Evolutionary conservation across 1,140 invertebrate species (phyloP).

Genomic region (Bombus superbus): DNA sequence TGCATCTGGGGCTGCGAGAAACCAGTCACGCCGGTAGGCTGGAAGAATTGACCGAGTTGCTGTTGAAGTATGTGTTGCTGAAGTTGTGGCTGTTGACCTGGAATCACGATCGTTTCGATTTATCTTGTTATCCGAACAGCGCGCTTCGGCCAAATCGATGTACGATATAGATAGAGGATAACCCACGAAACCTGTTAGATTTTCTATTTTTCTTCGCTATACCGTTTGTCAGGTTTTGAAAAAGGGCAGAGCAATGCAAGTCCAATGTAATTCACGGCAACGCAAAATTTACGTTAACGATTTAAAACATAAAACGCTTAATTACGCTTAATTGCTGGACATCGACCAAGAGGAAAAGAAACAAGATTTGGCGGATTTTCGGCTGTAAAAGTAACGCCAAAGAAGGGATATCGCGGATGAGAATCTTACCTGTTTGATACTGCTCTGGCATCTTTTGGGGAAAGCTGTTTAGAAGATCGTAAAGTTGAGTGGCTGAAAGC

Average conservation of each 20-base stretch:
- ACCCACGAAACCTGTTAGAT: rapidly evolving
- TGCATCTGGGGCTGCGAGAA: conserved; percentile 82
- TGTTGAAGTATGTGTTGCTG: conserved; percentile 82
- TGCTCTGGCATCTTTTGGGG: conserved; percentile 81
- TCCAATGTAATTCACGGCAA: not conserved
- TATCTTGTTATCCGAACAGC: not conserved
- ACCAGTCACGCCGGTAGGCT: conserved; percentile 64
- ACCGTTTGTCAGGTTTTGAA: too few relatives aligned
- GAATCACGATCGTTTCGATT: conserved; percentile 14
- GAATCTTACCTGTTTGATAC: conserved; percentile 68
- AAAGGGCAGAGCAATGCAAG: too few relatives aligned
- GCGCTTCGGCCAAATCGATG: not conserved
- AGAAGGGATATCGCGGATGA: too few relatives aligned
- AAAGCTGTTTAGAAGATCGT: conserved; percentile 82
- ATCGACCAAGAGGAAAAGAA: too few relatives aligned
- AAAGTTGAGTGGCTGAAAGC: conserved; percentile 83
- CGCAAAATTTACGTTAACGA: too few relatives aligned
- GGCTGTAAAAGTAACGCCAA: not conserved
- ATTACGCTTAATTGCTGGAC: too few relatives aligned
- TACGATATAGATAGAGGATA: conserved; percentile 11
- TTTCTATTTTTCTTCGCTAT: too few relatives aligned
- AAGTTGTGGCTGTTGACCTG: conserved; percentile 78
- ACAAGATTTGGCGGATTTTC: not conserved
- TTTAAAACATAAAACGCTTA: too few relatives aligned
- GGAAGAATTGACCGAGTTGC: conserved; percentile 74